Evolutionary conservation across 2,888 invertebrate species (phyloP).

Genomic region (Himalopsyche japonica): DNA sequence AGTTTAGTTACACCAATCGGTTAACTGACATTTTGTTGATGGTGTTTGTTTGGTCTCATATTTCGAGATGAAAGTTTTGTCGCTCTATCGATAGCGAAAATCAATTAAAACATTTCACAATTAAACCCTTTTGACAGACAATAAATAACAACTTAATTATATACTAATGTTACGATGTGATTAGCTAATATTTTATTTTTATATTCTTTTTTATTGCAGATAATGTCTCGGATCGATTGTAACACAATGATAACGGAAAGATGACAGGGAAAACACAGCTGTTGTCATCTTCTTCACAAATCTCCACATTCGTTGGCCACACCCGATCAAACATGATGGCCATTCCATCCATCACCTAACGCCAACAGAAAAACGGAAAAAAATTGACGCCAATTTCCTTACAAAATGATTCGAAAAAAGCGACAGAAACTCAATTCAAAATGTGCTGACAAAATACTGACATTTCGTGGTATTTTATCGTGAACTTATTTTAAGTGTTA

Average conservation of each 20-base stretch:
- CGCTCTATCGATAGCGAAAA: too few species aligned
- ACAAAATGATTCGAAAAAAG: slow-evolving; percentile 31
- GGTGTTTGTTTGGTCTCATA: too few species aligned
- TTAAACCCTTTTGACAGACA: too few species aligned
- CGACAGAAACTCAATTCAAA: slow-evolving; percentile 7
- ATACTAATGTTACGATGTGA: too few species aligned
- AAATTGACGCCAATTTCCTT: background rate
- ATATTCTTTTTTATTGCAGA: slow-evolving; percentile 14
- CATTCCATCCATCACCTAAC: slow-evolving; percentile 30
- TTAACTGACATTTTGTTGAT: too few species aligned
- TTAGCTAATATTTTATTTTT: background rate
- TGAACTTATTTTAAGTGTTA: background rate
- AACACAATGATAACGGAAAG: background rate
- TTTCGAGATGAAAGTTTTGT: too few species aligned
- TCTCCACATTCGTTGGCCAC: background rate
- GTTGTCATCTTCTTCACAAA: slow-evolving; percentile 7
- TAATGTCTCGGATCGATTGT: background rate
- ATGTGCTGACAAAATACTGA: background rate
- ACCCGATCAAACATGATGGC: slow-evolving; percentile 9
- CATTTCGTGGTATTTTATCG: background rate
- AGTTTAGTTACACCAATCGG: too few species aligned
- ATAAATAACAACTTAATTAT: too few species aligned
- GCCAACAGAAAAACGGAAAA: background rate
- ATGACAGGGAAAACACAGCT: slow-evolving; percentile 3
- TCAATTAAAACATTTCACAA: too few species aligned